phyloP scores from a whole-genome alignment of 2,888 invertebrate species.

The Prosopocoilus inquinatus region DNA sequence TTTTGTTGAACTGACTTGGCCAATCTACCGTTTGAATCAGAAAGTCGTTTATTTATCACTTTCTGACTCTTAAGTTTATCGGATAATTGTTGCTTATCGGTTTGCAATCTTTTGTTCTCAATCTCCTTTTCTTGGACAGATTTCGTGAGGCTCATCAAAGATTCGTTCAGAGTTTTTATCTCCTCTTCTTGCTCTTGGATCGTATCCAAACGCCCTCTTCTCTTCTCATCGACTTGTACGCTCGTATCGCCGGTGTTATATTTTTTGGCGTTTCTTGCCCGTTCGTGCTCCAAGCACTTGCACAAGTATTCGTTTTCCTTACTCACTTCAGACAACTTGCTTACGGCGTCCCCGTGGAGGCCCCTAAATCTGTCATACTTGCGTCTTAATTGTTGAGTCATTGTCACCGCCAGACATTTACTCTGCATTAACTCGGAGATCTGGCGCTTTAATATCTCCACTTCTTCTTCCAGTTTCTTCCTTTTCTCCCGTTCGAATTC shows the following conservation, averaged over 20 bases:
- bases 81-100: slow-evolving; percentile 15
- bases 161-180: slow-evolving; percentile 19
- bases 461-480: slow-evolving; percentile 15
- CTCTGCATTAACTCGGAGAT: slow-evolving; percentile 19
- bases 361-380: slow-evolving; percentile 21
- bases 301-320: slow-evolving; percentile 21
- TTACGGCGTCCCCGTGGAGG: slow-evolving; percentile 4
- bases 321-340: slow-evolving; percentile 14
- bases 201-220: neutral
- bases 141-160: slow-evolving; percentile 18
- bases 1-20: slow-evolving; percentile 21
- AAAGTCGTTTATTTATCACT: slow-evolving; percentile 18
- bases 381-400: slow-evolving; percentile 22
- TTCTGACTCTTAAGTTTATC: slow-evolving; percentile 20
- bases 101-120: slow-evolving; percentile 17
- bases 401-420: slow-evolving; percentile 19
- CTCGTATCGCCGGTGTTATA: neutral
- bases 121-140: slow-evolving; percentile 19
- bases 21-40: slow-evolving; percentile 19
- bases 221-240: neutral
- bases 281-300: slow-evolving; percentile 17
- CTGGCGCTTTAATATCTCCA: slow-evolving; percentile 14
- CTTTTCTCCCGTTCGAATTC: slow-evolving; percentile 15
- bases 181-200: slow-evolving; percentile 18
- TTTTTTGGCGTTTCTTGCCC: slow-evolving; percentile 1